These are phyloP conservation scores for Sparidentex hasta DNA, from an alignment of 2,797 vertebrate genomes.

Conservation along the genomic window DNA sequence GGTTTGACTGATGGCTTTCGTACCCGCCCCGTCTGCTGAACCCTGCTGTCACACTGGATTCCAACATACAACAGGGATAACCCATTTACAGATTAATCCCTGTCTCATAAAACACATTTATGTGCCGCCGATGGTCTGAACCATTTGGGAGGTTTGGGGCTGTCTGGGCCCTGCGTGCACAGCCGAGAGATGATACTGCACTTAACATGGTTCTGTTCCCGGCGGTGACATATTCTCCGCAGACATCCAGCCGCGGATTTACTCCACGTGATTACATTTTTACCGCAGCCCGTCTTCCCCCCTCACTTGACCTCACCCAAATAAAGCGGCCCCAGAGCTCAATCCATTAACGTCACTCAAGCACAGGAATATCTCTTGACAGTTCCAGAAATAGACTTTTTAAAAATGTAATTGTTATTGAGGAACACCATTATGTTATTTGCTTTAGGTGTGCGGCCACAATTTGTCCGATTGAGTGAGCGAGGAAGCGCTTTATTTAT, in stretches of 20 bases:
- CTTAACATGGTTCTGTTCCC: conserved; percentile 71
- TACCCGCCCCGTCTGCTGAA: conserved; percentile 45
- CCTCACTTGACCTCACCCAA: conserved; percentile 64
- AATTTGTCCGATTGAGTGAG: conserved; percentile 33
- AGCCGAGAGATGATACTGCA: conserved; percentile 62
- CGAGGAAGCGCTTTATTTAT: conserved; percentile 7
- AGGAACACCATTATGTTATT: conserved; percentile 32
- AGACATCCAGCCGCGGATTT: conserved; percentile 62
- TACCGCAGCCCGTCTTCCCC: conserved; percentile 43
- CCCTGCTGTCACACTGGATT: conserved; percentile 40
- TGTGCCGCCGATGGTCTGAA: conserved; percentile 51
- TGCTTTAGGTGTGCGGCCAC: conserved; percentile 31
- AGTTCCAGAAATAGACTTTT: conserved; percentile 61
- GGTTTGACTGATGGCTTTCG: conserved; percentile 46
- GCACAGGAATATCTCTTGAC: conserved; percentile 61
- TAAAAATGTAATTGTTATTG: conserved; percentile 62
- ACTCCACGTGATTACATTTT: conserved; percentile 73
- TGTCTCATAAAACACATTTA: conserved; percentile 69
- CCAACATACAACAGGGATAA: conserved; percentile 54
- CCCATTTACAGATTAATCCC: conserved; percentile 79
- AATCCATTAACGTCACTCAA: conserved; percentile 71
- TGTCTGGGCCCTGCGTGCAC: conserved; percentile 31
- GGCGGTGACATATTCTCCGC: conserved; percentile 58
- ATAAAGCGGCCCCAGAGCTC: conserved; percentile 58
- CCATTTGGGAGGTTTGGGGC: conserved; percentile 22